Percentiles rank a stretch among this genome's conserved stretches.
Conservation (phyloP, 2,113 vertebrate genomes). For the Peromyscus polionotus region DNA sequence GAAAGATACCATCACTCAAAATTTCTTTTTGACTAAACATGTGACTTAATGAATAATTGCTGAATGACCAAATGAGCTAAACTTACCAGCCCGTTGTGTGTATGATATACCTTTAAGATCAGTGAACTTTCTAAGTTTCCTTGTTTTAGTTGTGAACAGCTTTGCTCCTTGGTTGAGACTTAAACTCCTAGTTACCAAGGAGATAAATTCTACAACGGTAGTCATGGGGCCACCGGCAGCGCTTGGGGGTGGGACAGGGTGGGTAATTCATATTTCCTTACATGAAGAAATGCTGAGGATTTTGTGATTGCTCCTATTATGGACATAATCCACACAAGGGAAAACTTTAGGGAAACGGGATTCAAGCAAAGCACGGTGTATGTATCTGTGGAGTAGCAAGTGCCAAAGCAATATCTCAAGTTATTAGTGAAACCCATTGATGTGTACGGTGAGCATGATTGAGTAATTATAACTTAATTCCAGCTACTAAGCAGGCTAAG, state of each 20-base stretch:
- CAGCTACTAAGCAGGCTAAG: background rate
- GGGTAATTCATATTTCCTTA: background rate
- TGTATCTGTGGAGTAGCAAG: background rate
- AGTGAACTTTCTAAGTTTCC: background rate
- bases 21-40: background rate
- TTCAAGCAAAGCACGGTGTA: background rate
- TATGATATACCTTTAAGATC: background rate
- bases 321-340: background rate
- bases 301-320: background rate
- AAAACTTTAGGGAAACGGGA: background rate
- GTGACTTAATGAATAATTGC: background rate
- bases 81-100: background rate
- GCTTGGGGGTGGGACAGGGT: background rate
- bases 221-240: background rate
- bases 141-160: background rate
- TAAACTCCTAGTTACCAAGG: background rate
- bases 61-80: constrained; percentile 2
- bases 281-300: background rate
- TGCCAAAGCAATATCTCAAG: background rate
- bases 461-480: background rate
- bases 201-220: background rate
- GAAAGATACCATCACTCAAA: background rate
- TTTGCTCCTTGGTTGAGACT: constrained; percentile 10
- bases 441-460: background rate
- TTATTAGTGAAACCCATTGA: background rate